Evolutionary conservation across 2,888 invertebrate genomes (phyloP), one percentile per base, ranked within the genome.

Genomic region (Dusona sp.): DNA sequence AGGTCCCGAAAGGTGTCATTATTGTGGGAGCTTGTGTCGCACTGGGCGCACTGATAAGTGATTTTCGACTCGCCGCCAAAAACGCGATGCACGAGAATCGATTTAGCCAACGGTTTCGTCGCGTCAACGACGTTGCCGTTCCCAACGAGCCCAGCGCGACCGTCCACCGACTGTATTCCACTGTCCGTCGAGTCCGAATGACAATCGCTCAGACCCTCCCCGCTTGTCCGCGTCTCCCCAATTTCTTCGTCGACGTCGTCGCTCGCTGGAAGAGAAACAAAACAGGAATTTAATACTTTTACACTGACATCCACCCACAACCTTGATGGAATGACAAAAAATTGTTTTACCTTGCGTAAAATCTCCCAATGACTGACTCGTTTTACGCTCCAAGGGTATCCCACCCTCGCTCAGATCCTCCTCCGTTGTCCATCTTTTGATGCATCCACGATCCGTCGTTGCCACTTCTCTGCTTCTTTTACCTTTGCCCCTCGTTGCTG

Each of bases 1-100:
- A 98, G 94, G 90, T 98, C 98, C 7, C 97, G 96, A 94, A 98
- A 98, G 77, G 96, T 96, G 92, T 98, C 98, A 0, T 96, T 96
- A 36, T 97, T 97, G 80, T 96, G 95, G 0, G 97, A 98, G 81
- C 96, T 96, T 8, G 96, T 96, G 79, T 96, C 95, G 92, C 98
- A 98, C 75, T 95, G 95, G 22, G 96, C 95, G 93, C 98, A 98
- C 89, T 96, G 96, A 48, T 97, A 96, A 0, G 96, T 96, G 0
- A 97, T 97, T 9, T 96, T 95, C 42, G 97, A 94, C 81, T 97
- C 96, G 0, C 98, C 98, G 0, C 97, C 97, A 91, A 98, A 97
- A 80, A 97, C 96, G 86, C 96, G 96, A 90, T 97, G 97, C 1
- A 97, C 95, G 22, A 96, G 92, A 11, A 95, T 95, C 16, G 91